Percentiles rank a stretch among this genome's conserved stretches.
Evolutionary conservation across 2,113 vertebrate genomes (phyloP).

Genomic region (Pristiophorus japonicus): DNA sequence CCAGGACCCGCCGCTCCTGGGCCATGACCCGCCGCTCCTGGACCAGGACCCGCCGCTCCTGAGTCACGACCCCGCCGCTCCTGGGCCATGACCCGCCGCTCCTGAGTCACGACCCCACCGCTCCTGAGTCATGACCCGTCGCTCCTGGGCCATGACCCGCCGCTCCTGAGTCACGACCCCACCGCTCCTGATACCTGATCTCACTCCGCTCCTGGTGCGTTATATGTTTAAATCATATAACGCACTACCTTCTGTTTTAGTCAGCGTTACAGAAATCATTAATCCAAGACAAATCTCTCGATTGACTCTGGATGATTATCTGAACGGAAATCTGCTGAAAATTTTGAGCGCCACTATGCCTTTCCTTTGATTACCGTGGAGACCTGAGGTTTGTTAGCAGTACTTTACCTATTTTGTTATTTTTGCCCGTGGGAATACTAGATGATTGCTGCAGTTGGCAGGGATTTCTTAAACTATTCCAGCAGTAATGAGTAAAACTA

Average conservation of each 20-base stretch:
- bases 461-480: background rate
- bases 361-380: slow-evolving; percentile 5
- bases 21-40: no score
- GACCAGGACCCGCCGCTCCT: no score
- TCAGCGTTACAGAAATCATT: background rate
- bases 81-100: no score
- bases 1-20: no score
- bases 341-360: background rate
- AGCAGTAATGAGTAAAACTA: background rate
- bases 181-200: no score
- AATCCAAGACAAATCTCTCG: background rate
- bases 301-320: background rate
- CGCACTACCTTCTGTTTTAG: background rate
- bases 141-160: no score
- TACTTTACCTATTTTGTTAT: background rate
- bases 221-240: background rate
- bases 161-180: no score
- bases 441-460: background rate
- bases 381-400: background rate
- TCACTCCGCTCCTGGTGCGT: no score
- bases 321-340: background rate
- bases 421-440: background rate
- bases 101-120: no score
- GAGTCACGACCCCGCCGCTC: no score
- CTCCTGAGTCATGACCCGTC: no score